These are phyloP conservation scores for Hycleus phaleratus DNA, from an alignment of 1,140 invertebrate species.

Conservation along the genomic window DNA sequence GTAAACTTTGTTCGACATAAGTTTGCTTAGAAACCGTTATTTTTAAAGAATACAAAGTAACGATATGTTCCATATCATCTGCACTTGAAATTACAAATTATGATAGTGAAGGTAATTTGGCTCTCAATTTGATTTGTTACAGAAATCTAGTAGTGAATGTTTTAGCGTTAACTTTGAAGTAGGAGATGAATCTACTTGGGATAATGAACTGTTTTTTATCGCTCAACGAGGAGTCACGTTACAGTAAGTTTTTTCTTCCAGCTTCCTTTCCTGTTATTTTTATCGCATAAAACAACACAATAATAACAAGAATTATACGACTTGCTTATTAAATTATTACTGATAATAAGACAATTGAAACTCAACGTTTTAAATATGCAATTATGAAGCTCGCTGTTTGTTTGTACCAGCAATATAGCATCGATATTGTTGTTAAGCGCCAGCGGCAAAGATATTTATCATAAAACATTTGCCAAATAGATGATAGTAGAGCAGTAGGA, in stretches of 20 bases:
- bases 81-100: too few relatives aligned
- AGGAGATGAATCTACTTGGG: slow-evolving; percentile 46
- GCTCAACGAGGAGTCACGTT: slow-evolving; percentile 59
- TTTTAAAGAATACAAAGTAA: too few relatives aligned
- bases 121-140: slow-evolving; percentile 25
- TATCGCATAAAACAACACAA: too few relatives aligned
- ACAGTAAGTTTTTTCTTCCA: slow-evolving; percentile 49
- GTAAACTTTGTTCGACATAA: background rate
- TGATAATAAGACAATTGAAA: slow-evolving; percentile 1
- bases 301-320: background rate
- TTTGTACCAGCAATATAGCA: too few relatives aligned
- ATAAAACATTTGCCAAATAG: too few relatives aligned
- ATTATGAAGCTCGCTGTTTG: too few relatives aligned
- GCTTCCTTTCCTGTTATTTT: background rate
- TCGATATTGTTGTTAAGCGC: too few relatives aligned
- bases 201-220: slow-evolving; percentile 60
- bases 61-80: too few relatives aligned
- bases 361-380: background rate
- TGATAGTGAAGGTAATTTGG: too few relatives aligned
- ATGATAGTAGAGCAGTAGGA: background rate
- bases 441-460: too few relatives aligned
- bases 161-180: slow-evolving; percentile 66
- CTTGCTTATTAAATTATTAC: slow-evolving; percentile 1
- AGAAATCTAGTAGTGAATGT: slow-evolving; percentile 69
- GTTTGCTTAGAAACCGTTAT: too few relatives aligned